A percentile compares a stretch with the other conserved stretches of the same genome.
Conservation (phyloP, 2,888 invertebrate species). For the Leuctra nigra region DNA sequence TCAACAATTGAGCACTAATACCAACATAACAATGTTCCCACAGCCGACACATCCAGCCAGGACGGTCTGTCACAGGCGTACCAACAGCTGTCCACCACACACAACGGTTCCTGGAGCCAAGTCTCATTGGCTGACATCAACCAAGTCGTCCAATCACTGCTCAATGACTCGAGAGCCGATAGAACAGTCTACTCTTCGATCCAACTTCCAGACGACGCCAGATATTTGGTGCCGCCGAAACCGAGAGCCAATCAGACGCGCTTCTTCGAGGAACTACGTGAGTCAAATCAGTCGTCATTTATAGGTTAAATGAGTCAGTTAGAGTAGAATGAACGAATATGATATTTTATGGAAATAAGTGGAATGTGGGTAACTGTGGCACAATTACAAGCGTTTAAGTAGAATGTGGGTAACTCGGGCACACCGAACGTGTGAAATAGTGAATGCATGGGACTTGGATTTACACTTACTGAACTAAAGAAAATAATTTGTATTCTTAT, state of each 20-base stretch:
- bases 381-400: too few species aligned
- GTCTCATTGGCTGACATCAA: conserved; percentile 8
- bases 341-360: too few species aligned
- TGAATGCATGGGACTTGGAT: too few species aligned
- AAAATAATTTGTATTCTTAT: too few species aligned
- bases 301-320: too few species aligned
- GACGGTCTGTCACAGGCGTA: conserved; percentile 9
- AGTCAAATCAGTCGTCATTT: conserved; percentile 15
- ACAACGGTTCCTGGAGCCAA: conserved; percentile 5
- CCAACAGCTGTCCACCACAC: not conserved
- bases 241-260: conserved; percentile 21
- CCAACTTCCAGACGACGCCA: not conserved
- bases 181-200: not conserved
- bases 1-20: too few species aligned
- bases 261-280: conserved; percentile 28
- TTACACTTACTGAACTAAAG: too few species aligned
- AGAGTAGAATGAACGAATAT: too few species aligned
- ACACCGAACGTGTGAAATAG: too few species aligned
- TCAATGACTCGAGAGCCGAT: not conserved
- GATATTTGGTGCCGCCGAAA: conserved; percentile 3
- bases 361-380: too few species aligned
- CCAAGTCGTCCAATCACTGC: not conserved
- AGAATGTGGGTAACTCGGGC: too few species aligned
- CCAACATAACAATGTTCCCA: too few species aligned
- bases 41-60: not conserved